These are phyloP conservation scores for Lacerta agilis DNA, from an alignment of 2,797 vertebrate species.

Conservation along the genomic window DNA sequence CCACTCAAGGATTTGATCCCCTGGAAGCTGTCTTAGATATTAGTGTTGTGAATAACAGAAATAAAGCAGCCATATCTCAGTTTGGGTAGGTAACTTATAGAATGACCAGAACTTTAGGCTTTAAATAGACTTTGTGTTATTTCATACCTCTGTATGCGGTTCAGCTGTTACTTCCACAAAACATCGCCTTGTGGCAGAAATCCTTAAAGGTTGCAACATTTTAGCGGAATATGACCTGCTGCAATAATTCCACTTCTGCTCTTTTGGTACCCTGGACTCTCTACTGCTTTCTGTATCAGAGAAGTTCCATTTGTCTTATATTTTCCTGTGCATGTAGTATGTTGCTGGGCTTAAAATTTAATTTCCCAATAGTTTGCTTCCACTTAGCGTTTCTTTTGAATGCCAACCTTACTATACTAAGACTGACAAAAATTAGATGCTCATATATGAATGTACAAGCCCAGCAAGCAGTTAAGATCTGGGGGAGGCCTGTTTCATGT, in stretches of 20 bases:
- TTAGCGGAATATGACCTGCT: not conserved
- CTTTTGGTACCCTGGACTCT: not conserved
- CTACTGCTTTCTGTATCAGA: not conserved
- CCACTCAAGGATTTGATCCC: not conserved
- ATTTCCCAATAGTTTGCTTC: not conserved
- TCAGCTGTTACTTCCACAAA: not conserved
- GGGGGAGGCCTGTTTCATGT: no score
- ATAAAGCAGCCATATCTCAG: not conserved
- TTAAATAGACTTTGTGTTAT: not conserved
- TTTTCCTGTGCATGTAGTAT: not conserved
- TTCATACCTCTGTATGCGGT: not conserved
- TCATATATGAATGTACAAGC: not conserved
- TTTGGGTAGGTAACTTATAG: constrained; percentile 6
- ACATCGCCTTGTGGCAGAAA: not conserved
- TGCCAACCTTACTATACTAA: not conserved
- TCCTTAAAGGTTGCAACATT: not conserved
- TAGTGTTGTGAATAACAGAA: not conserved
- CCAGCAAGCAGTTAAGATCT: no score
- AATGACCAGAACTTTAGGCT: not conserved
- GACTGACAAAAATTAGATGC: not conserved
- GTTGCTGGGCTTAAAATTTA: not conserved
- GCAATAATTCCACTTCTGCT: not conserved
- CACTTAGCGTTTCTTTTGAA: not conserved
- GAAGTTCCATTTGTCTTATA: not conserved
- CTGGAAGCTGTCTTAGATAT: not conserved